A percentile compares a stretch with the other conserved stretches of the same genome.
phyloP scores from a whole-genome alignment of 2,888 invertebrate species.

The Pomacea canaliculata region DNA sequence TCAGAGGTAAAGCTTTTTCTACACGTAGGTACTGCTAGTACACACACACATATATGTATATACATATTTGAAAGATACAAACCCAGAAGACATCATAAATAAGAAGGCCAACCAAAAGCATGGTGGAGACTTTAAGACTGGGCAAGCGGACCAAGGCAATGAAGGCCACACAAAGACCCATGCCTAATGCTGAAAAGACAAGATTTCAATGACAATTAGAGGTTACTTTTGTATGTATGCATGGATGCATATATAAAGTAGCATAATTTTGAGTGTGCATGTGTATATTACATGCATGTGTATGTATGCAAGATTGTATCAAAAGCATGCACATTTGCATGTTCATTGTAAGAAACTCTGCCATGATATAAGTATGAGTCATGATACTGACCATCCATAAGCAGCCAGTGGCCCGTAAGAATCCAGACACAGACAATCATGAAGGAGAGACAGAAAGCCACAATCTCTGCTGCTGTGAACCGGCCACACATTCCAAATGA shows the following conservation, averaged over 20 bases:
- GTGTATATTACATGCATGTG: too few relatives aligned
- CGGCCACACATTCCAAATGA: constrained; percentile 93
- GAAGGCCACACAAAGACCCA: constrained; percentile 97
- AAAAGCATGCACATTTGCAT: too few relatives aligned
- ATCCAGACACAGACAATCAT: constrained; percentile 97
- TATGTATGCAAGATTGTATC: too few relatives aligned
- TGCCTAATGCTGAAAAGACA: constrained; percentile 86
- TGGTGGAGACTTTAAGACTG: constrained; percentile 94
- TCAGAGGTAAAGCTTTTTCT: too few relatives aligned
- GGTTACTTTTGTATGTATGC: too few relatives aligned
- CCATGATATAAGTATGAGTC: too few relatives aligned
- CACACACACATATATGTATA: too few relatives aligned
- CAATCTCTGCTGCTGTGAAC: constrained; percentile 93
- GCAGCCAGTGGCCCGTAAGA: constrained; percentile 96
- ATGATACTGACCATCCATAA: constrained; percentile 87
- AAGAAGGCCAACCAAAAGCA: constrained; percentile 91
- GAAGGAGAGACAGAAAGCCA: constrained; percentile 91
- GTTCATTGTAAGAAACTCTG: too few relatives aligned
- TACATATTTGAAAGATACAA: constrained; percentile 33
- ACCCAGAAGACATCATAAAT: constrained; percentile 97
- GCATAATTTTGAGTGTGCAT: too few relatives aligned
- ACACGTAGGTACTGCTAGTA: too few relatives aligned
- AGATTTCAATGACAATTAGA: too few relatives aligned
- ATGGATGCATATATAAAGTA: too few relatives aligned
- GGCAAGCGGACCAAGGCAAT: constrained; percentile 96